A percentile compares a stretch with the other conserved stretches of the same genome.
These are phyloP conservation scores for Phaedon cochleariae DNA, from an alignment of 2,888 invertebrate genomes.

Conservation along the genomic window DNA sequence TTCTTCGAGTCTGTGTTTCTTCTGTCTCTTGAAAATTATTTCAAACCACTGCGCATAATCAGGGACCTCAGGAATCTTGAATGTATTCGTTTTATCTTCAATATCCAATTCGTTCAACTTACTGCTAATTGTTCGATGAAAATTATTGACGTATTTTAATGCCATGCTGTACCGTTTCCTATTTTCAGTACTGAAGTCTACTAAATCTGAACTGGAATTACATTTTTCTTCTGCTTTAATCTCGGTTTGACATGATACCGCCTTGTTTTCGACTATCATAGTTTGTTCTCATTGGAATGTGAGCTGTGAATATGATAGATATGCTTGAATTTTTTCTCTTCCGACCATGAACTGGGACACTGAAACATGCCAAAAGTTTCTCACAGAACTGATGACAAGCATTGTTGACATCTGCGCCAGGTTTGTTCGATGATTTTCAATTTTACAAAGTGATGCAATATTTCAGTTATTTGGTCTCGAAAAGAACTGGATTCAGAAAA, in stretches of 20 bases:
- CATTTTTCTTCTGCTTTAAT: background rate
- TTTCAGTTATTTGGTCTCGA: too few species aligned
- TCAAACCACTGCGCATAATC: conserved; percentile 30
- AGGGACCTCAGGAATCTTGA: conserved; percentile 38
- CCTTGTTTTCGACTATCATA: conserved; percentile 1
- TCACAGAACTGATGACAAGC: too few species aligned
- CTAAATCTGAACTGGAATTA: conserved; percentile 4
- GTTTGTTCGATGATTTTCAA: too few species aligned
- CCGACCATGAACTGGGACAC: background rate
- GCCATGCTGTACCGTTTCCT: conserved; percentile 25
- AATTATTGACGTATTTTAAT: conserved; percentile 36
- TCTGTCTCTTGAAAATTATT: background rate
- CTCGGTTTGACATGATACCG: conserved; percentile 5
- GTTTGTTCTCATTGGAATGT: background rate
- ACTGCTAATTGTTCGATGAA: conserved; percentile 36
- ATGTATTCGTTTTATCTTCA: conserved; percentile 16
- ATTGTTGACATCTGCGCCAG: too few species aligned
- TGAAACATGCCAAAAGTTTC: too few species aligned
- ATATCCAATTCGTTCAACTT: conserved; percentile 21
- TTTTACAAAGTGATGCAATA: too few species aligned
- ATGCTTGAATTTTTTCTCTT: background rate
- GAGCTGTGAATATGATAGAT: background rate
- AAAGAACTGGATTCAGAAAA: too few species aligned
- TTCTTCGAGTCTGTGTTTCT: background rate
- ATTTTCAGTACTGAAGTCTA: conserved; percentile 25